phyloP scores from a whole-genome alignment of 2,797 vertebrate genomes.

The Otolemur crassicaudatus region DNA sequence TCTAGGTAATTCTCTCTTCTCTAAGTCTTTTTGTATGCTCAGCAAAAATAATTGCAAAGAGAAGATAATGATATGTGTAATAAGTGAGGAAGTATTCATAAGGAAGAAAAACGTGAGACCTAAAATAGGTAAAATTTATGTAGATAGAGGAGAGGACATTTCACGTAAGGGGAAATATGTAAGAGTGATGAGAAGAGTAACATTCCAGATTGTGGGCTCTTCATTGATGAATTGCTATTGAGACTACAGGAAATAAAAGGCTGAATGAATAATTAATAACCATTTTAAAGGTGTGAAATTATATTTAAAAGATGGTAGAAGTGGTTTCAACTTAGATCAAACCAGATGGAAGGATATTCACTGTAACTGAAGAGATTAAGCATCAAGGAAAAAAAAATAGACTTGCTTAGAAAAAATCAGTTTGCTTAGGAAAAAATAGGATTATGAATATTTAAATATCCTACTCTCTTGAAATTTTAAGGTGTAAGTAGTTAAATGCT shows the following conservation, averaged over 20 bases:
- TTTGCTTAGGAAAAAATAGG: background rate
- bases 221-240: conserved; percentile 13
- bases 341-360: background rate
- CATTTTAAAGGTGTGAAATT: conserved; percentile 11
- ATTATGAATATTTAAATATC: background rate
- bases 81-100: background rate
- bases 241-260: conserved; percentile 35
- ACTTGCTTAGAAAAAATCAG: background rate
- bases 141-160: background rate
- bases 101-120: background rate
- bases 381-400: background rate
- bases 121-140: background rate
- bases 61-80: background rate
- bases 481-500: background rate
- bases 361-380: background rate
- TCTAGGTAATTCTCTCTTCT: background rate
- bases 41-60: background rate
- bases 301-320: background rate
- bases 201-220: background rate
- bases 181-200: background rate
- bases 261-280: conserved; percentile 36
- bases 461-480: background rate
- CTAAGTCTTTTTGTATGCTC: background rate
- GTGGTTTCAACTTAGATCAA: background rate
- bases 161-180: background rate